Evolutionary conservation across 2,888 invertebrate species (phyloP), one percentile per base, ranked within the genome.

Genomic region (Drosophila birchii): DNA sequence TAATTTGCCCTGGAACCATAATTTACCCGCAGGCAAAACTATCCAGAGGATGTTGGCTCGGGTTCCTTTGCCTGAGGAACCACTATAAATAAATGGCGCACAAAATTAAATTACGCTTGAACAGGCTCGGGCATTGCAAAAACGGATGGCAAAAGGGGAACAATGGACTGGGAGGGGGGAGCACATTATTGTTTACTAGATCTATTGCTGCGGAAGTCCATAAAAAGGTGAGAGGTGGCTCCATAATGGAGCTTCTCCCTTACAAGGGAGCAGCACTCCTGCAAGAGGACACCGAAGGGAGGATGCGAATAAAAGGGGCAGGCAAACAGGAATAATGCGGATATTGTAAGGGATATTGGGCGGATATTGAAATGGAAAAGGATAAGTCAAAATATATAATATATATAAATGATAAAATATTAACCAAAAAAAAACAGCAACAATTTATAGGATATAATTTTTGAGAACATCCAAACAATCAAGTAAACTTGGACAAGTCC

Each of bases 11-110:
- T 38, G 66, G 56, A 55, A 56, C 71, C 74, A 85, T 85, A 85
- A 89, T 87, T 85, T 76, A 78, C 72, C 43, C 51, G 44, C 75
- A 85, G 71, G 70, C 71, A 61, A 47, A 45, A 75, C 58, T 57
- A 75, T 66, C 56, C 62, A 29, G 20, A 51, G 43, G 32, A 51
- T 36, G 34, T 34, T 58, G 56, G 57, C 49, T 34, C 29, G 43
- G 38, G 41, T 49, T 29, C 43, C 53, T 59, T 18, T n/a, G 49
- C 56, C 63, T 54, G 87, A 53, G 51, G 51, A 53, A 70, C 73
- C 73, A 70, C 79, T 74, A 85, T 89, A 88, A 88, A 88, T 90
- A 90, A 86, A 88, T 88, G 81, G 76, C 66, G 78, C 81, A 71
- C 79, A 78, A 75, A 89, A 88, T 88, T 82, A 86, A 86, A 86